Evolutionary conservation across 2,888 invertebrate genomes (phyloP).

Genomic region (Brachynemurus nebulosus): DNA sequence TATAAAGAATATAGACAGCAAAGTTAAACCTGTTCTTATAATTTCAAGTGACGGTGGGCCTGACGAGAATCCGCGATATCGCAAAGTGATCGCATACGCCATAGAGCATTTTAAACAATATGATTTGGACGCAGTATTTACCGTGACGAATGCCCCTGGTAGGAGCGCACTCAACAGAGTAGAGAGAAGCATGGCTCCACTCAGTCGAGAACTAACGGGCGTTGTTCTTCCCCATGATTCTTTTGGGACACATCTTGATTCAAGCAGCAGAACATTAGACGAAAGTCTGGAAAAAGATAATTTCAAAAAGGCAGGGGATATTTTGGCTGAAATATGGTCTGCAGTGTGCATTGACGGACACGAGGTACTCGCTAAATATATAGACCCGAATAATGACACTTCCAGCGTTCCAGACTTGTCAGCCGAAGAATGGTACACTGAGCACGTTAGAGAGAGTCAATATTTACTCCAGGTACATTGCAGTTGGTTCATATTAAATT

Average conservation of each 20-base stretch:
- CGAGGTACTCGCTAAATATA: not conserved
- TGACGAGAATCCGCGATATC: slow-evolving; percentile 21
- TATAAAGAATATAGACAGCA: slow-evolving; percentile 15
- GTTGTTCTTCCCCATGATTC: slow-evolving; percentile 24
- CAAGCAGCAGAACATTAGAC: slow-evolving; percentile 22
- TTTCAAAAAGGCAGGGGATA: slow-evolving; percentile 24
- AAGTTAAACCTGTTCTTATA: slow-evolving; percentile 20
- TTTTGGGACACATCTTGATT: slow-evolving; percentile 22
- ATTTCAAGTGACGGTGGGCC: slow-evolving; percentile 20
- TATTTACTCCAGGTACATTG: slow-evolving; percentile 19
- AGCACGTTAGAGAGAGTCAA: too few species aligned
- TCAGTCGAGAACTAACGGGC: slow-evolving; percentile 23
- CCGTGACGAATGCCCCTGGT: slow-evolving; percentile 23
- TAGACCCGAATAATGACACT: too few species aligned
- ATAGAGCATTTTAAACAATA: slow-evolving; percentile 20
- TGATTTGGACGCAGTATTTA: slow-evolving; percentile 21
- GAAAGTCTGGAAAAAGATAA: slow-evolving; percentile 23
- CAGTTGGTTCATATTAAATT: slow-evolving; percentile 15
- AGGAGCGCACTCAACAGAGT: too few species aligned
- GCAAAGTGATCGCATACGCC: slow-evolving; percentile 16
- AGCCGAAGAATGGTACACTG: too few species aligned
- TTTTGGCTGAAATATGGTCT: slow-evolving; percentile 25
- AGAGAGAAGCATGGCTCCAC: slow-evolving; percentile 26
- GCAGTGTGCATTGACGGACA: slow-evolving; percentile 21
- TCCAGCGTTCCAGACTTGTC: too few species aligned